phyloP scores from a whole-genome alignment of 2,888 invertebrate species.

The Ennomos erosarius region DNA sequence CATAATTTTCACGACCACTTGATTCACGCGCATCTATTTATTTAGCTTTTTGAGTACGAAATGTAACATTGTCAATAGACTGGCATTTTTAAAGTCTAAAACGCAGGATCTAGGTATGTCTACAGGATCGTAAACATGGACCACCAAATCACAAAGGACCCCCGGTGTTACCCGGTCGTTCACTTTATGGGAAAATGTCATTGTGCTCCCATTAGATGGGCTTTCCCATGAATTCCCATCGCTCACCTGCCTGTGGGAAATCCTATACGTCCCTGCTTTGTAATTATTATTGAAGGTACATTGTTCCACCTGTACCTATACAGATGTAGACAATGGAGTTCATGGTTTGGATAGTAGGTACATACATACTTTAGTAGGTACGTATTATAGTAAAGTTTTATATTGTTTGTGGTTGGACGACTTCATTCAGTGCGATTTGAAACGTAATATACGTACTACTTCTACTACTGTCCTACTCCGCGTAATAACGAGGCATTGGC shows the following conservation, averaged over 20 bases:
- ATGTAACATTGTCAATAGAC: too few relatives aligned
- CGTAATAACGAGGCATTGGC: too few relatives aligned
- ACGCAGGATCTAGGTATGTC: background rate
- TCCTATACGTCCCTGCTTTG: constrained; percentile 11
- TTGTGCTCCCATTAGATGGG: constrained; percentile 44
- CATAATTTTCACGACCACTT: background rate
- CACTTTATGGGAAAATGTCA: constrained; percentile 51
- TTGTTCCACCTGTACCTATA: constrained; percentile 9
- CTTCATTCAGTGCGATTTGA: too few relatives aligned
- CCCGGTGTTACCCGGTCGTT: constrained; percentile 54
- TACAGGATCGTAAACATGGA: constrained; percentile 16
- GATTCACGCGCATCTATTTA: too few relatives aligned
- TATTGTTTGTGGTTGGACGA: constrained; percentile 6
- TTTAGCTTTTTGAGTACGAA: too few relatives aligned
- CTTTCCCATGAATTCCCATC: constrained; percentile 54
- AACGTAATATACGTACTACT: too few relatives aligned
- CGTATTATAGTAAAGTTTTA: background rate
- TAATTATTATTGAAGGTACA: constrained; percentile 15
- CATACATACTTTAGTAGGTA: too few relatives aligned
- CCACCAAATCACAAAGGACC: constrained; percentile 46
- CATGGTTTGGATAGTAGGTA: too few relatives aligned
- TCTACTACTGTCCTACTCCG: too few relatives aligned
- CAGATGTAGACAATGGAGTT: too few relatives aligned
- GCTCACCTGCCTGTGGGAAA: constrained; percentile 22
- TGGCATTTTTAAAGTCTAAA: background rate